Evolutionary conservation across 2,888 invertebrate species (phyloP).

Genomic region (Hyposoter didymator): DNA sequence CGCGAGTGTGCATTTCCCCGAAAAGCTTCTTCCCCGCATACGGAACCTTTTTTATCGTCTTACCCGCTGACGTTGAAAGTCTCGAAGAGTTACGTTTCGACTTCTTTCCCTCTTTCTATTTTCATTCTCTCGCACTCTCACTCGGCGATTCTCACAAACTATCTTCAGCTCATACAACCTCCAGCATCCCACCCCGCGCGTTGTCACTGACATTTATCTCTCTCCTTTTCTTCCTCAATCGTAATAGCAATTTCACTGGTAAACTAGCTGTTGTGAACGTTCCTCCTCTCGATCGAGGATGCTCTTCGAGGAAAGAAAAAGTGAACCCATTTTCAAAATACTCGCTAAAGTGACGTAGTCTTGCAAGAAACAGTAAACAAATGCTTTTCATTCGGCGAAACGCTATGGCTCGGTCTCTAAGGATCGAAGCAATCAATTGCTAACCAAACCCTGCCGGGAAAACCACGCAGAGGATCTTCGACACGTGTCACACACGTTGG

Average conservation of each 20-base stretch:
- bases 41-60: slow-evolving; percentile 70
- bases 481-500: not conserved
- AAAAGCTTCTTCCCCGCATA: slow-evolving; percentile 40
- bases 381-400: not conserved
- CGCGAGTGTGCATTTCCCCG: slow-evolving; percentile 29
- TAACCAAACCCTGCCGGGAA: not conserved
- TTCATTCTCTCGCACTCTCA: slow-evolving; percentile 6
- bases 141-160: slow-evolving; percentile 35
- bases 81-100: slow-evolving; percentile 50
- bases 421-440: too few relatives aligned
- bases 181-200: not conserved
- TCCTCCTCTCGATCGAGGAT: not conserved
- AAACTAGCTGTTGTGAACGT: slow-evolving; percentile 34
- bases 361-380: not conserved
- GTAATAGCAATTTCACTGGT: slow-evolving; percentile 29
- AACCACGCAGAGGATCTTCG: not conserved
- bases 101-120: not conserved
- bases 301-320: slow-evolving; percentile 17
- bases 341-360: not conserved
- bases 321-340: slow-evolving; percentile 7
- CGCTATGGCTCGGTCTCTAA: too few relatives aligned
- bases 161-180: slow-evolving; percentile 12
- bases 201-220: slow-evolving; percentile 13
- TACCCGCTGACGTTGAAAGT: slow-evolving; percentile 72
- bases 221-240: slow-evolving; percentile 24